These are phyloP conservation scores for Episyrphus balteatus DNA, from an alignment of 1,140 invertebrate genomes.

Conservation along the genomic window DNA sequence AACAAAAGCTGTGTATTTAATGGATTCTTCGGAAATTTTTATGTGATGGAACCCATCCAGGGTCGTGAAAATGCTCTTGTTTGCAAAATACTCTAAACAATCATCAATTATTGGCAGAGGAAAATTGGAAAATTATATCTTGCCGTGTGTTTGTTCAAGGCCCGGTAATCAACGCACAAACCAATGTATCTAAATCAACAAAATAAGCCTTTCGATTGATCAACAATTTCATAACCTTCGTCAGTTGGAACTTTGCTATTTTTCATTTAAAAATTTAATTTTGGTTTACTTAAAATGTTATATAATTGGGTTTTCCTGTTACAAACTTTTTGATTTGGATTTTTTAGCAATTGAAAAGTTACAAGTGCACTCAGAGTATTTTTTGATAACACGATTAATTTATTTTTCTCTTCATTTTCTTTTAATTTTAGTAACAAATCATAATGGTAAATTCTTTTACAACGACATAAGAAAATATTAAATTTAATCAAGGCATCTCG, in stretches of 20 bases:
- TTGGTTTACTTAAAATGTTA: background rate
- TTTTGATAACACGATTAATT: background rate
- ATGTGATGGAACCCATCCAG: background rate
- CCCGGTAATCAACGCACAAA: no score
- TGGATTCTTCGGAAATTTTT: conserved; percentile 10
- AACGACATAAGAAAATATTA: background rate
- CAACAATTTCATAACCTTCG: background rate
- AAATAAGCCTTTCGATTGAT: background rate
- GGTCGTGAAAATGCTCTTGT: background rate
- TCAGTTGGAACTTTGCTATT: background rate
- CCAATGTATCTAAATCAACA: background rate
- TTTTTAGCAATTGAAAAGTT: background rate
- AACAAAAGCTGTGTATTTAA: conserved; percentile 25
- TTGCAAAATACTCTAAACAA: background rate
- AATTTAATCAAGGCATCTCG: no score
- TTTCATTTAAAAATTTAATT: background rate
- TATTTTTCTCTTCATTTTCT: background rate
- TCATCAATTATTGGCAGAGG: background rate
- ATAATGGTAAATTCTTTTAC: background rate
- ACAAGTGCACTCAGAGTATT: background rate
- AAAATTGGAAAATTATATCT: no score
- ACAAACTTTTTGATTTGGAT: background rate
- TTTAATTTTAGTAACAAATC: no score
- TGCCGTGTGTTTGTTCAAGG: background rate
- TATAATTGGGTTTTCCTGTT: background rate